phyloP scores from a whole-genome alignment of 1,140 invertebrate species.

The Cyrtorhinus lividipennis region DNA sequence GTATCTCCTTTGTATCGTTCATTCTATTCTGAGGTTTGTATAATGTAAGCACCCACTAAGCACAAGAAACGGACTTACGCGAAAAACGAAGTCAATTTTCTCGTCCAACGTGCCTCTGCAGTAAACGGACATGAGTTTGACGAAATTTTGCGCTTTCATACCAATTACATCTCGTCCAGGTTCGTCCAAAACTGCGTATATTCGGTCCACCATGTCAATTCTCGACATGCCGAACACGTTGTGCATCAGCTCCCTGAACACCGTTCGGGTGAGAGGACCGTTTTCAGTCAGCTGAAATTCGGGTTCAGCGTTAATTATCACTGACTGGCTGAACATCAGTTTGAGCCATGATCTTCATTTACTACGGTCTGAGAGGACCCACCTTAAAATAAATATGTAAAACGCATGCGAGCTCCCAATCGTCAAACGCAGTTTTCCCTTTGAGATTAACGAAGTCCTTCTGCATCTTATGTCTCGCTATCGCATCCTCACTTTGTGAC shows the following conservation, averaged over 20 bases:
- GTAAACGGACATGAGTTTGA: slow-evolving; percentile 8
- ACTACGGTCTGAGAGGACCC: background rate
- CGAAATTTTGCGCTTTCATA: slow-evolving; percentile 5
- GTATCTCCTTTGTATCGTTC: too few species aligned
- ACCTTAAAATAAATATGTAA: slow-evolving; percentile 2
- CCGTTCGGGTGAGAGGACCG: background rate
- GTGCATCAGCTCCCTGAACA: slow-evolving; percentile 2
- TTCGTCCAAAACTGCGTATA: slow-evolving; percentile 5
- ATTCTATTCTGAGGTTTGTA: too few species aligned
- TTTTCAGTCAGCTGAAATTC: background rate
- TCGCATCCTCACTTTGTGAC: slow-evolving; percentile 9
- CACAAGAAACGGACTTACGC: too few species aligned
- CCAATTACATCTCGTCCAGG: slow-evolving; percentile 1
- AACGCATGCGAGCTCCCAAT: slow-evolving; percentile 12
- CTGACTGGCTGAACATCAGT: too few species aligned
- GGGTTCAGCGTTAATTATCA: background rate
- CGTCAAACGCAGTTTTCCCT: slow-evolving; percentile 14
- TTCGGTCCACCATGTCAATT: slow-evolving; percentile 1
- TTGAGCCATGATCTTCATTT: too few species aligned
- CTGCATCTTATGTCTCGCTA: background rate
- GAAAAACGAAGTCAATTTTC: slow-evolving; percentile 14
- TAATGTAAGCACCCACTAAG: too few species aligned
- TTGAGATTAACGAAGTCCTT: background rate
- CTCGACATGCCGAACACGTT: slow-evolving; percentile 9
- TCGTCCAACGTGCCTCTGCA: slow-evolving; percentile 12